phyloP scores from a whole-genome alignment of 2,888 invertebrate genomes.

The Limnephilus auricula region DNA sequence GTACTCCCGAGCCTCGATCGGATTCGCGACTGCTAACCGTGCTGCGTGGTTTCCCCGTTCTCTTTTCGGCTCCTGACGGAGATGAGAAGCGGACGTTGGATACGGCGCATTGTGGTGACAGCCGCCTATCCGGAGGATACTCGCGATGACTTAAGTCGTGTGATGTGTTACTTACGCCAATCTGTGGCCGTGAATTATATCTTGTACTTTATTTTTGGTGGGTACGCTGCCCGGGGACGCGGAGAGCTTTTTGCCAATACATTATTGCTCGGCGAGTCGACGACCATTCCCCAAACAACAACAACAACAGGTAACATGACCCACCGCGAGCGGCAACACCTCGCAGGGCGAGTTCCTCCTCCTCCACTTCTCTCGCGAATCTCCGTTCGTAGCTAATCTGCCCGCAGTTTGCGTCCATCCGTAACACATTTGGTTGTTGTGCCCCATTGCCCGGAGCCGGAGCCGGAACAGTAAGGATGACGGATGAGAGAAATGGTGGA shows the following conservation, averaged over 20 bases:
- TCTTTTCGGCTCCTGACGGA: background rate
- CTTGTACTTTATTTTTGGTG: constrained; percentile 73
- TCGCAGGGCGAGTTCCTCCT: constrained; percentile 52
- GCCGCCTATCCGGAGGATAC: constrained; percentile 10
- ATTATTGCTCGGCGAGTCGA: constrained; percentile 81
- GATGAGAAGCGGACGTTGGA: background rate
- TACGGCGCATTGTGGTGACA: background rate
- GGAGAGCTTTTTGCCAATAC: constrained; percentile 81
- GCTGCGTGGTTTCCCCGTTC: constrained; percentile 11
- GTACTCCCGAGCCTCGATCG: constrained; percentile 19
- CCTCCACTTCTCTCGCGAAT: constrained; percentile 45
- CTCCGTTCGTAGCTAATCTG: constrained; percentile 10
- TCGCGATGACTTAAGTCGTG: constrained; percentile 32
- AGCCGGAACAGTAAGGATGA: background rate
- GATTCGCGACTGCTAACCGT: constrained; percentile 10
- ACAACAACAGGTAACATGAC: constrained; percentile 68
- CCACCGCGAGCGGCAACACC: constrained; percentile 53
- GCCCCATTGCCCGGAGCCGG: background rate
- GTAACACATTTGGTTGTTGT: background rate
- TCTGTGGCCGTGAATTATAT: constrained; percentile 65
- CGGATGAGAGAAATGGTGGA: constrained; percentile 32
- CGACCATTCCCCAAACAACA: constrained; percentile 80
- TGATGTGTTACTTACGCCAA: constrained; percentile 47
- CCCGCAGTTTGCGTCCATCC: background rate
- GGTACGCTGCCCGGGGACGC: constrained; percentile 80